These are phyloP conservation scores for Orthosia gracilis DNA, from an alignment of 2,888 invertebrate species.

Conservation along the genomic window DNA sequence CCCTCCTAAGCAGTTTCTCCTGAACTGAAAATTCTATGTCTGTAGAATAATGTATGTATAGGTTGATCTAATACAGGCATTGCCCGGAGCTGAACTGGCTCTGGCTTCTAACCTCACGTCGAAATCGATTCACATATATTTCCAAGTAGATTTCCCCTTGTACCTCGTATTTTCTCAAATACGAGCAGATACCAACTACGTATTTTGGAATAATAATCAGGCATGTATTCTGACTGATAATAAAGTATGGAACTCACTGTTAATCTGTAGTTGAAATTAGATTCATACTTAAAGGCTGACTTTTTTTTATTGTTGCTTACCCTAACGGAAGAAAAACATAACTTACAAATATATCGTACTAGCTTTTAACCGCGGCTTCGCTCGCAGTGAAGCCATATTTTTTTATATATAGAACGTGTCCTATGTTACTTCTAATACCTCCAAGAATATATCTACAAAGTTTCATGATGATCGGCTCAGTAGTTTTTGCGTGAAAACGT, in stretches of 20 bases:
- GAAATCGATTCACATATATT: constrained; percentile 37
- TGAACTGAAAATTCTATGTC: background rate
- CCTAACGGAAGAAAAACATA: background rate
- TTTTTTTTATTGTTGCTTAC: too few relatives aligned
- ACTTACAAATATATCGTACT: background rate
- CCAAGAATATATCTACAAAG: too few relatives aligned
- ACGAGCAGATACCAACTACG: background rate
- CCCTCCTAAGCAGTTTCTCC: background rate
- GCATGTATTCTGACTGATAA: background rate
- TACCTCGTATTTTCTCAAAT: constrained; percentile 6
- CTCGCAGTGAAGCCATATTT: too few relatives aligned
- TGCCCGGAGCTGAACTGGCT: constrained; percentile 10
- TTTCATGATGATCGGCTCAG: too few relatives aligned
- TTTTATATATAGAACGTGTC: too few relatives aligned
- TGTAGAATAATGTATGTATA: background rate
- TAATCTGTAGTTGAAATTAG: too few relatives aligned
- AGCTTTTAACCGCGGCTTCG: too few relatives aligned
- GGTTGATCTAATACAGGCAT: constrained; percentile 8
- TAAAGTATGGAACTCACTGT: background rate
- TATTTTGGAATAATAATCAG: background rate
- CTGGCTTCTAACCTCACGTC: constrained; percentile 32
- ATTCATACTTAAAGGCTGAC: too few relatives aligned
- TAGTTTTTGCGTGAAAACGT: too few relatives aligned
- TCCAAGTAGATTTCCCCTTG: background rate
- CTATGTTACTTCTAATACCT: too few relatives aligned